Evolutionary conservation across 2,113 vertebrate genomes (phyloP).

Genomic region (Macquaria ambigua): DNA sequence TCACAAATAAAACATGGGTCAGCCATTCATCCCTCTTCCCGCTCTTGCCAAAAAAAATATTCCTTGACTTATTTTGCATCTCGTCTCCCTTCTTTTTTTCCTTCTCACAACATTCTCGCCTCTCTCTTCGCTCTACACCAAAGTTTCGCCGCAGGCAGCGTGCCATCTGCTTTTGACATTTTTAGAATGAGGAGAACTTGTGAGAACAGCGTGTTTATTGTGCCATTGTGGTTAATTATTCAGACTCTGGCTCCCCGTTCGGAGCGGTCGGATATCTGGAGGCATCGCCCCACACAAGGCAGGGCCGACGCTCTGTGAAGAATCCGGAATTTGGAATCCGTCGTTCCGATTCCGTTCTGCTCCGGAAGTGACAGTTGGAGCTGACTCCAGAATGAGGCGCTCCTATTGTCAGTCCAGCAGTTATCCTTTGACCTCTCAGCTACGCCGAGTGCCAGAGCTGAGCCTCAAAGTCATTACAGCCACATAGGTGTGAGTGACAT

Average conservation of each 20-base stretch:
- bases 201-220: conserved; percentile 65
- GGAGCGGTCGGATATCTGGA: conserved; percentile 19
- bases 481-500: conserved; percentile 6
- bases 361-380: conserved; percentile 23
- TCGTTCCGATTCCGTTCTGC: background rate
- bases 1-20: conserved; percentile 10
- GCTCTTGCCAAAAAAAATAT: background rate
- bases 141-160: conserved; percentile 42
- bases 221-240: conserved; percentile 66
- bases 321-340: conserved; percentile 35
- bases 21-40: background rate
- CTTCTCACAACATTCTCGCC: background rate
- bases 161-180: conserved; percentile 70
- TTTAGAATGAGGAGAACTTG: conserved; percentile 62
- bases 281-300: conserved; percentile 45
- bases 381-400: conserved; percentile 14
- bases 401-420: background rate
- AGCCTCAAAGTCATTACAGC: background rate
- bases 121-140: conserved; percentile 9
- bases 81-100: background rate
- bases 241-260: conserved; percentile 25
- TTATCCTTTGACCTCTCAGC: conserved; percentile 32
- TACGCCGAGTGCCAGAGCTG: background rate
- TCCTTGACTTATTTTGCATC: background rate
- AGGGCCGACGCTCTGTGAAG: conserved; percentile 29